phyloP scores from a whole-genome alignment of 2,113 vertebrate species.

The Myotis brandtii region DNA sequence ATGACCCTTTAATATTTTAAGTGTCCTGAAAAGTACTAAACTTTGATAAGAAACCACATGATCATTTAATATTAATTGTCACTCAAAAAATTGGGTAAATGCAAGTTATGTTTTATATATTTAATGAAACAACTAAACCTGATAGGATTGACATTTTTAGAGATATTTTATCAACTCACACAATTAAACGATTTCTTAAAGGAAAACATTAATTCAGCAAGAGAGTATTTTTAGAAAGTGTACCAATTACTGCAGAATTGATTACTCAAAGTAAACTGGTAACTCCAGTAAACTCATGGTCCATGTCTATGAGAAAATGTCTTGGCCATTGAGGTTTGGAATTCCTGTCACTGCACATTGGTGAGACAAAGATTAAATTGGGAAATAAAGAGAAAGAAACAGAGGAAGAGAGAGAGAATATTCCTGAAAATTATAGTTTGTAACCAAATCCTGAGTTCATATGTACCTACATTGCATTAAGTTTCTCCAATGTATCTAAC shows the following conservation, averaged over 20 bases:
- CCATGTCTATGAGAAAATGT: neutral
- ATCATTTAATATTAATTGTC: neutral
- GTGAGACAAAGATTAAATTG: slow-evolving; percentile 9
- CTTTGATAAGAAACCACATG: neutral
- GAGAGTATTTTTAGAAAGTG: neutral
- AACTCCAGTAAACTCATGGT: neutral
- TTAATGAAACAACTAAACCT: neutral
- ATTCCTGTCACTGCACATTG: neutral
- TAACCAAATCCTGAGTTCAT: neutral
- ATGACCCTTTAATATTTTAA: neutral
- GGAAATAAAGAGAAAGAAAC: neutral
- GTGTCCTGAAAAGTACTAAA: neutral
- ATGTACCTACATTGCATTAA: neutral
- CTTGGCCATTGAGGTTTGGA: neutral
- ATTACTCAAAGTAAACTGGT: neutral
- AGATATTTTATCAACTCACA: neutral
- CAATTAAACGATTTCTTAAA: slow-evolving; percentile 32
- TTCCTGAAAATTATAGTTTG: neutral
- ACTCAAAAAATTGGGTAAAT: neutral
- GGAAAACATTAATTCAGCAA: neutral
- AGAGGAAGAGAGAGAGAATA: neutral
- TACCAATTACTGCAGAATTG: neutral
- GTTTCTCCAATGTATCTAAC: neutral
- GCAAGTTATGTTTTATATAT: neutral
- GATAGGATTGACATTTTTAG: neutral